These are phyloP conservation scores for Drosophila eugracilis DNA, from an alignment of 1,140 invertebrate species.

Conservation along the genomic window DNA sequence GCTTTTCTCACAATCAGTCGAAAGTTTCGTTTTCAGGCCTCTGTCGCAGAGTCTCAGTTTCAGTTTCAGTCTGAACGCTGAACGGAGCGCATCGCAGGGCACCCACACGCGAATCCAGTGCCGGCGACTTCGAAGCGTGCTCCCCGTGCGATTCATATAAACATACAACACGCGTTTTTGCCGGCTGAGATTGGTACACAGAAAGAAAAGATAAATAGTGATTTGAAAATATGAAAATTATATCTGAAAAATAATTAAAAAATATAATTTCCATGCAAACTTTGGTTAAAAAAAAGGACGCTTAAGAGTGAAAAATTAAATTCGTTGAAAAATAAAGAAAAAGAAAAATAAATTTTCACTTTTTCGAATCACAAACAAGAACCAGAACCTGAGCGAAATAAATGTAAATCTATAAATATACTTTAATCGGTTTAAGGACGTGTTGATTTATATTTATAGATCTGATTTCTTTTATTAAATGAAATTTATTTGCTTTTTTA, in stretches of 20 bases:
- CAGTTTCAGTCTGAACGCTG: conserved; percentile 78
- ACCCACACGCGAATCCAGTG: conserved; percentile 64
- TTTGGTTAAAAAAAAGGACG: no score
- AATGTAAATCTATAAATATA: no score
- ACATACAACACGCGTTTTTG: conserved; percentile 20
- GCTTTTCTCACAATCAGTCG: conserved; percentile 36
- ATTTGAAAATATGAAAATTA: neutral
- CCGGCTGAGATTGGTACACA: conserved; percentile 12
- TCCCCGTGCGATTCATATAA: conserved; percentile 21
- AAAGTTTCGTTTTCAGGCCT: conserved; percentile 25
- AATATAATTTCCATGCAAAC: neutral
- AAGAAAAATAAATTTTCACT: no score
- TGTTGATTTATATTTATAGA: no score
- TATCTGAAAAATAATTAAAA: neutral
- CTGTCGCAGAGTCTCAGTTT: no score
- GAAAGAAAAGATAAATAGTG: neutral
- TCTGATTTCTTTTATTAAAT: no score
- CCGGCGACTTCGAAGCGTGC: conserved; percentile 56
- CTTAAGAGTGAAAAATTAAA: no score
- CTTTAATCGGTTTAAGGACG: no score
- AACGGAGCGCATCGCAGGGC: conserved; percentile 69
- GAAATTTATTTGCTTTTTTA: no score
- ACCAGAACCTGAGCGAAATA: no score
- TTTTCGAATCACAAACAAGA: no score
- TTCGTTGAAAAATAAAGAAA: no score